These are phyloP conservation scores for Meles meles DNA, from an alignment of 2,113 vertebrate species.

Conservation along the genomic window DNA sequence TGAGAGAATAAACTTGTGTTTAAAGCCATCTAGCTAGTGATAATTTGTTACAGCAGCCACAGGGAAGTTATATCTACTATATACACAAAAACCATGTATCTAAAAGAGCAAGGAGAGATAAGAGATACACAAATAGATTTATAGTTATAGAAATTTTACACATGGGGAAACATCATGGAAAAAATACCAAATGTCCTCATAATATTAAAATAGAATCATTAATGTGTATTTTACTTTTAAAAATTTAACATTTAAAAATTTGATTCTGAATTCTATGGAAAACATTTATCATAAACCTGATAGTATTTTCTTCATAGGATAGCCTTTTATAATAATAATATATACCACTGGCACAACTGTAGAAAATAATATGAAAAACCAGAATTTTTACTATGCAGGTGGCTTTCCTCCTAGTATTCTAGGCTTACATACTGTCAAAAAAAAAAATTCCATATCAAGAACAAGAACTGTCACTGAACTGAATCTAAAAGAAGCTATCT, in stretches of 20 bases:
- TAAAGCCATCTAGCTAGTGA: neutral
- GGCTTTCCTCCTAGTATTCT: neutral
- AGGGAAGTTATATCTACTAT: neutral
- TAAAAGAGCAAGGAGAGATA: neutral
- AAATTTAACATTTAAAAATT: neutral
- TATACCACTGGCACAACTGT: neutral
- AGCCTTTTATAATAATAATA: neutral
- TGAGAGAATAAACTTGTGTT: neutral
- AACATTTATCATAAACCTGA: neutral
- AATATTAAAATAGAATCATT: slow-evolving; percentile 23
- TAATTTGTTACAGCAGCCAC: neutral
- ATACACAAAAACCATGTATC: neutral
- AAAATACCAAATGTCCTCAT: neutral
- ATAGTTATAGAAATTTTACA: neutral
- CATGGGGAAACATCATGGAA: neutral
- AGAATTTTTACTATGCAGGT: neutral
- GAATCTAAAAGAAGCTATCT: neutral
- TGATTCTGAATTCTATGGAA: neutral
- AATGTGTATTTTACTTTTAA: neutral
- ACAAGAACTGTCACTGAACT: neutral
- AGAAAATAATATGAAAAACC: neutral
- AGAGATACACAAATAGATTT: neutral
- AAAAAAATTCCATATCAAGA: neutral
- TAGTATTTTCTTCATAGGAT: neutral
- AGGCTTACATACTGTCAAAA: neutral